Percentiles rank a stretch among this genome's conserved stretches.
Evolutionary conservation across 2,797 vertebrate genomes (phyloP).

Genomic region (Oryzias sinensis): DNA sequence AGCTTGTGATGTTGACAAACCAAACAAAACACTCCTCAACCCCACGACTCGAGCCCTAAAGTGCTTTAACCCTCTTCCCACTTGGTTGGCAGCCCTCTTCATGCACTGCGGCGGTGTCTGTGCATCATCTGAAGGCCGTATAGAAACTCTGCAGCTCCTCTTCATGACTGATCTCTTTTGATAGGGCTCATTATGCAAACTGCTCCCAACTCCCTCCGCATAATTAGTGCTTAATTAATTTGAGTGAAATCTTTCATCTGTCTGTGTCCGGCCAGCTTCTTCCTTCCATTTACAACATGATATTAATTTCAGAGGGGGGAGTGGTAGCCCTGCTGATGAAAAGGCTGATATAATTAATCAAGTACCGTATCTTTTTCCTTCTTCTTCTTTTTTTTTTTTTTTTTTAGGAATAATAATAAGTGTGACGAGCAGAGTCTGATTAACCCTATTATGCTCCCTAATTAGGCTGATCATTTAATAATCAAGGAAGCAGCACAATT

Average conservation of each 20-base stretch:
- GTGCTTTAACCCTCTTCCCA: constrained; percentile 62
- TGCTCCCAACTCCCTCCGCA: constrained; percentile 83
- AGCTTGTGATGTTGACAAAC: constrained; percentile 47
- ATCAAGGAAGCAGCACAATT: constrained; percentile 85
- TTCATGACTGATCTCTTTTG: constrained; percentile 79
- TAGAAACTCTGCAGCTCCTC: constrained; percentile 67
- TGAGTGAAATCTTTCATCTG: constrained; percentile 94
- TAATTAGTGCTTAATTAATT: constrained; percentile 94
- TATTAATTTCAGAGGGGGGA: constrained; percentile 87
- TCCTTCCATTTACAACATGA: constrained; percentile 93
- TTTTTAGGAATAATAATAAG: constrained; percentile 84
- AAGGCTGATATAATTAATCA: constrained; percentile 94
- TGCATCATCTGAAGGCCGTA: constrained; percentile 63
- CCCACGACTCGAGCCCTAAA: constrained; percentile 41
- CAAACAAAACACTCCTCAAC: constrained; percentile 55
- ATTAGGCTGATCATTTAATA: constrained; percentile 87
- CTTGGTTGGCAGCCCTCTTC: constrained; percentile 52
- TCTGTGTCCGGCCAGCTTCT: constrained; percentile 87
- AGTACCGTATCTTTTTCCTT: constrained; percentile 85
- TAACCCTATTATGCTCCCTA: constrained; percentile 85
- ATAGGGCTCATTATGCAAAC: constrained; percentile 86
- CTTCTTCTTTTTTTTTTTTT: constrained; percentile 84
- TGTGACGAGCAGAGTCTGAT: constrained; percentile 84
- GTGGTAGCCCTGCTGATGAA: constrained; percentile 82
- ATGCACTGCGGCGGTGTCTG: constrained; percentile 38